Evolutionary conservation across 2,888 invertebrate species (phyloP), one percentile per base, ranked within the genome.

Genomic region (Sinhomidia bicolor): DNA sequence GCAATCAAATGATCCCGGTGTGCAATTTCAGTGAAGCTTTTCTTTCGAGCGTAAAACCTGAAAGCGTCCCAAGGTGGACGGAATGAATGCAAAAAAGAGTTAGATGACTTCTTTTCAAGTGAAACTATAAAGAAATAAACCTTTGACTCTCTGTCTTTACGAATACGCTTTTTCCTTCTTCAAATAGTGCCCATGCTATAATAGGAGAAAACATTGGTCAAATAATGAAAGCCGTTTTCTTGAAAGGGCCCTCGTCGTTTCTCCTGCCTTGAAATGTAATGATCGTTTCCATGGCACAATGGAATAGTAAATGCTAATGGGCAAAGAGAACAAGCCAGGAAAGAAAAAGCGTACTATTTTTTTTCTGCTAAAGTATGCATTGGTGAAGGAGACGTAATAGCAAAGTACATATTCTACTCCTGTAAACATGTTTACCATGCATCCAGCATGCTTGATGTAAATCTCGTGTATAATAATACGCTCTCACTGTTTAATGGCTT

Each of bases 1-100:
- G 76, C 51, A 85, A 79, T 85, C 85, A 85, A 62, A 85, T 85
- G 85, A 85, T 85, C 78, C 47, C 78, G 79, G 44, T 51, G 78
- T 51, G 78, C 62, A 79, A 85, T 78, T 85, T 79, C 51, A 54
- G 23, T 32, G 65, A 78, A 85, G 44, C 60, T 62, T 80, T 79
- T 23, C 62, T 10, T 60, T 62, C 29, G 44, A 51, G 9, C 51
- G 17, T 51, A 20, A 51, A 76, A 26, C 51, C 4, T 14, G 47
- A 74, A 74, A 9, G 6, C 23, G 32, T 26, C 47, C 10, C 29
- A 51, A 51, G 51, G 54, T 51, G 23, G 29, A 51, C 23, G 26
- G 20, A 47, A n/a, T 7, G 47, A 81, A 62, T 60, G 44, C 5
- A 10, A 23, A 32, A 36, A 32, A 17, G 44, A 41, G 41, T 20